Evolutionary conservation across 2,113 vertebrate species (phyloP), one percentile per base, ranked within the genome.

Genomic region (Azemiops feae): DNA sequence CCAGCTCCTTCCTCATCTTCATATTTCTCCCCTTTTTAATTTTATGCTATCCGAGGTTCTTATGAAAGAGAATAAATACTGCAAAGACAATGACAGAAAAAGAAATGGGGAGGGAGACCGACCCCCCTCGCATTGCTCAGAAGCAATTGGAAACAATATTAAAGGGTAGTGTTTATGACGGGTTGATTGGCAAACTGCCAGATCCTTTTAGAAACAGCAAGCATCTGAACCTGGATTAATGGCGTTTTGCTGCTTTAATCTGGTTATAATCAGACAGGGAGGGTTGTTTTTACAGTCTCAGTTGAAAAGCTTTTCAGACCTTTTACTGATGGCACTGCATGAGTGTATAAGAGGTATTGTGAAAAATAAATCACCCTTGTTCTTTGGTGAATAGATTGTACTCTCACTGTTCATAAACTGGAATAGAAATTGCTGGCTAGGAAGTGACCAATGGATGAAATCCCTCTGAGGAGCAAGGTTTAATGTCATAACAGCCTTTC

Each of bases 301-400:
- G 16, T 5, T 53, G 91, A 74, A 53, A 96, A 96, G 94, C 55
- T 93, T 94, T 92, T 92, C 64, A 93, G 93, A 85, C 14, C 50
- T 85, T 64, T 10, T 85, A 55, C 58, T 91, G 93, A 95, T 96
- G 93, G 87, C 89, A 74, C 20, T 2, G 89, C 39, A 30, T 20
- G 52, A 93, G 94, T 86, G 85, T 11, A 91, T 85, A 93, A 88
- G 94, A 89, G 12, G 5, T 91, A 92, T 34, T 90, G 89, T 89
- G 64, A 55, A 86, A 92, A 94, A 52, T 39, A 96, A 81, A 88
- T 94, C 93, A 58, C 91, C 57, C 0, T 94, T 95, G 87, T 95
- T 93, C 88, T 94, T 95, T 90, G 39, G 60, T 92, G 90, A 81
- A 5, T 3, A 60, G 60, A 57, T 7, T 94, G 89, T 43, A 90